Base-by-base conservation (phyloP, 2,888 invertebrate genomes). In the Heliconius ismenius region DNA sequence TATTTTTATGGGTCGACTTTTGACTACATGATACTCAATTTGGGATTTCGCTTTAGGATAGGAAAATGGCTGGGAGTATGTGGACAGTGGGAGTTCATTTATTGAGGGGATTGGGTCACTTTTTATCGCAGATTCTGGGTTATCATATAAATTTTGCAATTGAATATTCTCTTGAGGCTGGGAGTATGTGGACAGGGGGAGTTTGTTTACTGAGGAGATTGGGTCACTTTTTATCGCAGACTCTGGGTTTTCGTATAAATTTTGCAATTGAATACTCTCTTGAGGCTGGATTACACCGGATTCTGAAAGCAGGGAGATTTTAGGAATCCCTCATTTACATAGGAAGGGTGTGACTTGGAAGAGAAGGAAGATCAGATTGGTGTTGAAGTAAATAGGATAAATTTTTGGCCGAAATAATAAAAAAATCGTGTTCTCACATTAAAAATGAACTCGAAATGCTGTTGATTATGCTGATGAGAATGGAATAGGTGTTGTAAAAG, bases 291-390 rank as follows among this genome's bases (percentile, higher is more conserved):
- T 83, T 82, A 84, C 84, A 82, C 83, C 83, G 80, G 81, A 81
- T 75, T 89, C 91, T 91, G 91, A 87, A 91, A 91, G 85, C 91
- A 91, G 85, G 84, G 87, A 90, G 90, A 89, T 85, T 89, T 87
- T 82, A 88, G 87, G 90, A 89, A 90, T 86, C 88, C 76, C 80
- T 68, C 86, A 89, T 87, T 87, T 87, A 86, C 85, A 78, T 67
- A 60, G 74, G 73, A 79, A 83, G 80, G 70, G 58, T 21, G 24
- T 7, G 3, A 4, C 24, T 70, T 58, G n/a, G 70, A 58, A 70
- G 58, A 70, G 54, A 32, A 24, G 58, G 58, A 70, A 70, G 58
- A 58, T 24, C 13, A 58, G 54, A 70, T 32, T 9, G 58, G 58
- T 70, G 58, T 15, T 58, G n/a, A 70, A 58, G 70, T 13, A 15